Conservation (phyloP, 2,113 vertebrate genomes). For the Channa argus region DNA sequence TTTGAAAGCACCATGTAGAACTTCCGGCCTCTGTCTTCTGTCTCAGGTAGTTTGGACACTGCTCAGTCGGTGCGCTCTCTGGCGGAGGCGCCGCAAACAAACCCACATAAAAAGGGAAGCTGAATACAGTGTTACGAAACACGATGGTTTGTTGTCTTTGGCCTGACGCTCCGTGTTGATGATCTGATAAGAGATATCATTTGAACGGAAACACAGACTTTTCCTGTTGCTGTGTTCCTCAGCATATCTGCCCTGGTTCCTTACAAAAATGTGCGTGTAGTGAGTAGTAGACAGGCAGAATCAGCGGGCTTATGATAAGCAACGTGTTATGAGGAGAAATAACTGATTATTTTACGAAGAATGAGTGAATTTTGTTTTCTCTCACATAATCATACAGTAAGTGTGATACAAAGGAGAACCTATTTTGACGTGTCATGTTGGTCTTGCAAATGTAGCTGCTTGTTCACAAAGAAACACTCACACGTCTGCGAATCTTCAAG, state of each 20-base stretch:
- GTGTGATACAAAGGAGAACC: too few relatives aligned
- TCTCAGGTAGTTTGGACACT: neutral
- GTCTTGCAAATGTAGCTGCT: neutral
- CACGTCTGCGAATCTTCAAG: conserved; percentile 29
- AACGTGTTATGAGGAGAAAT: neutral
- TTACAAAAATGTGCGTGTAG: neutral
- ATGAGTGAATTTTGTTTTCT: too few relatives aligned
- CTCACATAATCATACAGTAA: too few relatives aligned
- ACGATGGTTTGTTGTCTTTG: conserved; percentile 46
- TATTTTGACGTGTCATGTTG: too few relatives aligned
- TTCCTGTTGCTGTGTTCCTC: conserved; percentile 29
- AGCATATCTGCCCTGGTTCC: neutral
- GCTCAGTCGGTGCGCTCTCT: conserved; percentile 22
- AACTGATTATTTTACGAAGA: too few relatives aligned
- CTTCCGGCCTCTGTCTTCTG: neutral
- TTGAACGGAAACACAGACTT: conserved; percentile 46
- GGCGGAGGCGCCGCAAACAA: conserved; percentile 10
- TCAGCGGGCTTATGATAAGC: neutral
- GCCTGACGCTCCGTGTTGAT: conserved; percentile 9
- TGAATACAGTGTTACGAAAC: conserved; percentile 41
- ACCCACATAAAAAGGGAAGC: neutral
- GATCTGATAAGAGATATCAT: conserved; percentile 23
- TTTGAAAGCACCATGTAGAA: neutral
- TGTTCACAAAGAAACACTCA: neutral
- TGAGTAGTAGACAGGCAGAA: neutral